Evolutionary conservation across 2,888 invertebrate genomes (phyloP).

Genomic region (Heteromurus nitidus): DNA sequence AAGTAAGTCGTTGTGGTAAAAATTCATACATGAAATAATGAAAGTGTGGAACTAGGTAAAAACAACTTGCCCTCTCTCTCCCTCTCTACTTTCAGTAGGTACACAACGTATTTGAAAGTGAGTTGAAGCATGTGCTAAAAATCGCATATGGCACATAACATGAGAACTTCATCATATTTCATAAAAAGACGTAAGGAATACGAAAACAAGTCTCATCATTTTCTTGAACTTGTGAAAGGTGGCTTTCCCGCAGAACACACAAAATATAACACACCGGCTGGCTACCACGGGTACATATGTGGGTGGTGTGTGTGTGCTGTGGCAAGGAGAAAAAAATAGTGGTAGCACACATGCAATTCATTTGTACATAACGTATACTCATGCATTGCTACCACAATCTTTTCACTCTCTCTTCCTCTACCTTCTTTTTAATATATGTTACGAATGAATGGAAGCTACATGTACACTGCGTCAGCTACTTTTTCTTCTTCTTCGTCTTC

Average conservation of each 20-base stretch:
- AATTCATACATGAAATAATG: neutral
- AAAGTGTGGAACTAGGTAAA: neutral
- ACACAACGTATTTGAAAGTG: too few relatives aligned
- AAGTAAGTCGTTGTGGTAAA: neutral
- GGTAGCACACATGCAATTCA: neutral
- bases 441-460: conserved; percentile 22
- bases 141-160: conserved; percentile 18
- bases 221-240: conserved; percentile 32
- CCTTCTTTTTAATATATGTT: conserved; percentile 23
- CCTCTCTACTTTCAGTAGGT: neutral
- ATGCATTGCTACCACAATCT: neutral
- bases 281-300: too few relatives aligned
- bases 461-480: conserved; percentile 24
- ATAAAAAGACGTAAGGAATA: conserved; percentile 26
- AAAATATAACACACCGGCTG: conserved; percentile 17
- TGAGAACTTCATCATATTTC: conserved; percentile 21
- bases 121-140: conserved; percentile 26
- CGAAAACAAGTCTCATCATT: conserved; percentile 21
- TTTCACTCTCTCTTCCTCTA: neutral
- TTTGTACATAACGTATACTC: too few relatives aligned
- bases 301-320: neutral
- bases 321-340: conserved; percentile 15
- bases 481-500: conserved; percentile 6
- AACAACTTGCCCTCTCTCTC: too few relatives aligned
- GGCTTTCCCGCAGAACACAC: conserved; percentile 22